Evolutionary conservation across 2,888 invertebrate genomes (phyloP), one percentile per base, ranked within the genome.

Genomic region (Xylocampa areola): DNA sequence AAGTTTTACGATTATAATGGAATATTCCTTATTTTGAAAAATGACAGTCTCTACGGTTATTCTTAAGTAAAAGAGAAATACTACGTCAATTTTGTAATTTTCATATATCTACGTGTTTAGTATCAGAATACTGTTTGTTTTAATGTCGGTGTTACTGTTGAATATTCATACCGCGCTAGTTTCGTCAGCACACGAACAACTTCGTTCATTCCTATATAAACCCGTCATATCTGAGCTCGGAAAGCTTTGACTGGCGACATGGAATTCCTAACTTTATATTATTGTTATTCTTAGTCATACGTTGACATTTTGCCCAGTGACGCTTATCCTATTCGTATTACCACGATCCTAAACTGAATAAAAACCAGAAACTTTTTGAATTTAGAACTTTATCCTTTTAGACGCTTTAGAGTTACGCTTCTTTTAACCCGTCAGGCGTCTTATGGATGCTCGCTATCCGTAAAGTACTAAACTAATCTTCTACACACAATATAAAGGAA

Each of bases 301-400:
- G 47, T 23, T 44, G 48, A 64, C 44, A 35, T 65, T 59, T 29
- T 14, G 19, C 1, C 17, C 29, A 10, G 40, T 8, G 11, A 33
- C 41, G 27, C 11, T 17, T 19, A 27, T 10, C 21, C 36, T 29
- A 39, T 39, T 14, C 27, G 36, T 41, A 50, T 40, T 44, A 27
- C 36, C 19, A 19, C 30, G 5, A n/a, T n/a, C 45, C 40, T 32
- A 39, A 62, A 55, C 51, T 57, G 57, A 50, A 61, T 61, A 35
- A 64, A 67, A 49, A 5, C 10, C 23, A 30, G 16, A 8, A 49
- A 49, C 25, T 53, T 60, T 48, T 40, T 44, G 21, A 32, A 32
- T 60, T 35, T 23, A 23, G 13, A 60, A 66, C 44, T 39, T 51
- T 8, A 23, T 43, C 27, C 10, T 47, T 64, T 40, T 36, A 53